phyloP scores from a whole-genome alignment of 2,113 vertebrate species.

The Odontesthes bonariensis region DNA sequence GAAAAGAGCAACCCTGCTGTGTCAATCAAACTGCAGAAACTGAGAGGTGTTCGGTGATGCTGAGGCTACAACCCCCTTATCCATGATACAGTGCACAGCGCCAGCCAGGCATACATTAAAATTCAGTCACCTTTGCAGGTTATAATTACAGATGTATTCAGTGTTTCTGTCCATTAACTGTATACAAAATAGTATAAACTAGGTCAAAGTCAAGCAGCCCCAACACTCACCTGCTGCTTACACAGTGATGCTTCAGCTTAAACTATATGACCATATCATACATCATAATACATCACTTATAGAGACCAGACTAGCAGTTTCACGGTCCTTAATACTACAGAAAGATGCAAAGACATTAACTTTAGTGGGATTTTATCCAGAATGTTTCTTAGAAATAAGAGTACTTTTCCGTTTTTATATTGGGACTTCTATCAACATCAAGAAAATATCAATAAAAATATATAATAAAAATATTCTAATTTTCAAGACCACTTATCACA shows the following conservation, averaged over 20 bases:
- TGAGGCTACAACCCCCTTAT: not conserved
- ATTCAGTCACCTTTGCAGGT: not conserved
- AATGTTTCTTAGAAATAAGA: too few species aligned
- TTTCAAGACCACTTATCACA: too few species aligned
- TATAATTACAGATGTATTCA: not conserved
- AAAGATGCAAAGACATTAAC: not conserved
- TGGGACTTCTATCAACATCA: too few species aligned
- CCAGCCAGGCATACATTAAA: not conserved
- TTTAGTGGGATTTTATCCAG: not conserved
- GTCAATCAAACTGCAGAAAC: not conserved
- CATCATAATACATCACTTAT: not conserved
- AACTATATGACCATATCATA: not conserved
- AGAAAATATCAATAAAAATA: too few species aligned
- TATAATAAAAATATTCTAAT: too few species aligned
- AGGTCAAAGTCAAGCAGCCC: not conserved
- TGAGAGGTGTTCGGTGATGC: not conserved
- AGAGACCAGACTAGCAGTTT: not conserved
- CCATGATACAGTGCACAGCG: accelerated
- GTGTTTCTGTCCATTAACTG: not conserved
- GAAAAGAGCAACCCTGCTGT: not conserved
- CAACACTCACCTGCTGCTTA: not conserved
- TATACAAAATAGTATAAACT: not conserved
- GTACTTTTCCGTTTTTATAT: too few species aligned
- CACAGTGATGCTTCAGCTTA: not conserved
- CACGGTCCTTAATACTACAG: not conserved